Base-by-base conservation (phyloP, 1,140 invertebrate genomes). In the Dinothrombium tinctorium region DNA sequence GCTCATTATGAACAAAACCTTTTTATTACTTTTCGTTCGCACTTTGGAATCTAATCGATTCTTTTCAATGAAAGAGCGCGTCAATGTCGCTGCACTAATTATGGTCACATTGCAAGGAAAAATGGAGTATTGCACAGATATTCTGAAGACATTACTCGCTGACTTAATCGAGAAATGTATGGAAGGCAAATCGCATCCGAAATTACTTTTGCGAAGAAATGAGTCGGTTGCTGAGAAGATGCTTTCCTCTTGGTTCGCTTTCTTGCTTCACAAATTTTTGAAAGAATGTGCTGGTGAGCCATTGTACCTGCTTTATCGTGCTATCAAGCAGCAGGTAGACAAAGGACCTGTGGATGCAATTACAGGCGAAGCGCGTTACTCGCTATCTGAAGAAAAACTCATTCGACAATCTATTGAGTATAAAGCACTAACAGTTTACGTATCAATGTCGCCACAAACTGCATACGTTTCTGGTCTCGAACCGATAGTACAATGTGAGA, bases 221-320 rank as follows among this genome's bases (percentile, higher is more conserved):
- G 92, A 98, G 62, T 95, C 87, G 56, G 92, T 99, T 11, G 92
- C 90, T 23, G 92, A 98, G 56, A 94, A 96, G 66, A 92, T 99
- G 82, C 64, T 98, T 9, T 90, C 86, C 47, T 84, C 89, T 31
- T 98, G 92, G 92, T 92, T 98, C 59, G 94, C 92, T 36, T 92
- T 98, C 58, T 69, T 96, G 35, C 64, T 98, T 49, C 95, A 95
- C 59, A 90, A 92, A 68, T 95, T 96, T 61, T 65, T 92, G 49
- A 71, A 84, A 53, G 86, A 94, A 56, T 87, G 83, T 60, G 89
- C 90, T 24, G 92, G 92, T 23, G 84, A 94, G 54, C 86, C 86
- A 29, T 64, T 98, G 17, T 98, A 92, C 61, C 77, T 96, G 68
- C 66, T 99, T 43, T 98, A 92, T 63, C 75, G 87, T 60, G 90